phyloP scores from a whole-genome alignment of 2,113 vertebrate species.

The Mystacornis crossleyi region DNA sequence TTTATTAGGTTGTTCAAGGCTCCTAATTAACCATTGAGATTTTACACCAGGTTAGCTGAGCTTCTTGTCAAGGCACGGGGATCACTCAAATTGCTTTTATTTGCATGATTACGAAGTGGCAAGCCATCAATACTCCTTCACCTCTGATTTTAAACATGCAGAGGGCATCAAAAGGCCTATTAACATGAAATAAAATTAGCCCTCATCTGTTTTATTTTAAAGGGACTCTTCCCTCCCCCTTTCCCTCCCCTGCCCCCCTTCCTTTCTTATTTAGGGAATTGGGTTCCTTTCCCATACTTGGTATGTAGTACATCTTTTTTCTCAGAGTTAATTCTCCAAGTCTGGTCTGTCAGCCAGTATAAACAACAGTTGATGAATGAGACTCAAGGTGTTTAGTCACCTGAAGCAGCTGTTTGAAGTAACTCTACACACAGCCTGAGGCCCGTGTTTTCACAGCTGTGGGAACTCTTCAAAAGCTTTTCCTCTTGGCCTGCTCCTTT shows the following conservation, averaged over 20 bases:
- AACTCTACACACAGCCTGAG: constrained; percentile 81
- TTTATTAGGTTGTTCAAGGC: not conserved
- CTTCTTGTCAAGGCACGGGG: not conserved
- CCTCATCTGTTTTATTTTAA: constrained; percentile 59
- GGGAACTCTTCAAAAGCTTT: constrained; percentile 86
- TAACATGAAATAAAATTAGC: constrained; percentile 63
- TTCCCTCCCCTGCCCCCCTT: not conserved
- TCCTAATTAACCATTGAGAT: constrained; percentile 34
- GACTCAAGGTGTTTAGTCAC: constrained; percentile 95
- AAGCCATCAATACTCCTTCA: not conserved
- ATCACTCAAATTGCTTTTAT: constrained; percentile 30
- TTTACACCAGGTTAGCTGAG: not conserved
- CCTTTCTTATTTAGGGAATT: constrained; percentile 36
- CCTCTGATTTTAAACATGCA: constrained; percentile 12
- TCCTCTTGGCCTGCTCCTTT: constrained; percentile 79
- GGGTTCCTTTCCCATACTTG: constrained; percentile 80
- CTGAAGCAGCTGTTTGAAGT: constrained; percentile 90
- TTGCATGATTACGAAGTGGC: not conserved
- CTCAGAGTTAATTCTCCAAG: constrained; percentile 84
- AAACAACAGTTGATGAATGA: constrained; percentile 94
- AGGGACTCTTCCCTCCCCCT: not conserved
- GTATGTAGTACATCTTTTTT: constrained; percentile 80
- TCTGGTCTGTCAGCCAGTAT: constrained; percentile 86
- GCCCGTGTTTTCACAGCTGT: constrained; percentile 92
- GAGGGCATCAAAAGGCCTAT: constrained; percentile 19